phyloP scores from a whole-genome alignment of 1,140 invertebrate species.

The Cydia splendana region DNA sequence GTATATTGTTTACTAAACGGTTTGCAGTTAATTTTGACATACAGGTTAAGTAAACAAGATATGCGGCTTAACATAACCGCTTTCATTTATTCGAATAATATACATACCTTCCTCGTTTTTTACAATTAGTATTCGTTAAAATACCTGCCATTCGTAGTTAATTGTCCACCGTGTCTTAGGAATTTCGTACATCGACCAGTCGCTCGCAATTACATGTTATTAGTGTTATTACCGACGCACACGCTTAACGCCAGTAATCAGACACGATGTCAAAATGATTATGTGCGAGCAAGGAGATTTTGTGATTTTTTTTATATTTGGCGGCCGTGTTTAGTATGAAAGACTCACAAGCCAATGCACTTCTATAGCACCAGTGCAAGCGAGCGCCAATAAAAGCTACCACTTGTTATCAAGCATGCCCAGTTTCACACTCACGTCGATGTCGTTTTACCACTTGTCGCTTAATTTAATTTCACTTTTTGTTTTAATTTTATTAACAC shows the following conservation, averaged over 20 bases:
- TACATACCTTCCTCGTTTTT: background rate
- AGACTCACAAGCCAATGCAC: slow-evolving; percentile 26
- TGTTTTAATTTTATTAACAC: slow-evolving; percentile 81
- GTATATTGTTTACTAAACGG: slow-evolving; percentile 1
- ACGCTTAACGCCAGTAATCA: background rate
- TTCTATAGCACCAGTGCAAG: slow-evolving; percentile 39
- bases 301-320: background rate
- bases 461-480: slow-evolving; percentile 67
- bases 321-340: background rate
- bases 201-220: background rate
- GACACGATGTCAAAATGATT: slow-evolving; percentile 1
- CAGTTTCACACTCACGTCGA: slow-evolving; percentile 45
- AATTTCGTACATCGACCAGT: slow-evolving; percentile 8
- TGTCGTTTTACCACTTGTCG: slow-evolving; percentile 46
- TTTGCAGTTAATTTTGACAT: background rate
- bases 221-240: background rate
- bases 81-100: background rate
- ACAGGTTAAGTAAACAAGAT: background rate
- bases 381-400: slow-evolving; percentile 33
- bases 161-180: background rate
- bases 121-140: background rate
- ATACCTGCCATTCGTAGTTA: background rate
- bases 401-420: slow-evolving; percentile 64
- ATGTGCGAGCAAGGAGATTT: background rate
- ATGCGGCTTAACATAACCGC: background rate